Base-by-base conservation (phyloP, 2,888 invertebrate genomes). In the Timema podura region DNA sequence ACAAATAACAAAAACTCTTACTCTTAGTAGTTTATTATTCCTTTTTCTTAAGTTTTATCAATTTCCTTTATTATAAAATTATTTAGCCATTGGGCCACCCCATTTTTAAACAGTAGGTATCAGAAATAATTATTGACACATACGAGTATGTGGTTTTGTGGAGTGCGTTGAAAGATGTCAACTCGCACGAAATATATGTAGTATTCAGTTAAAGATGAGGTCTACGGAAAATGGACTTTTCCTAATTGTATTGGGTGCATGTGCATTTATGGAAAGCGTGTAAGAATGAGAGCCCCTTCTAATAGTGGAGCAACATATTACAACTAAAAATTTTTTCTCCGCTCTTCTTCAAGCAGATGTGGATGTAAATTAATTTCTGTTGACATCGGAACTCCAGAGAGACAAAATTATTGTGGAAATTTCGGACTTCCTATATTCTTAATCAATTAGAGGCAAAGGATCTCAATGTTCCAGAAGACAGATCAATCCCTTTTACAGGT, bases 201-300 rank as follows among this genome's bases (percentile, higher is more conserved):
- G 59, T 44, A 44, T 10, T 59, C 59, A 16, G 59, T 59, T 8
- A 44, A 16, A 16, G 59, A 59, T 6, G 44, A 59, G 10, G 16
- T 5, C 30, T 15, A 5, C 15, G 30, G 44, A 8, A 59, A 59
- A 59, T 59, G 59, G 59, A 59, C 16, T 11, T 59, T 59, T 16
- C 59, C 59, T 6, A 59, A 59, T 44, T 59, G 59, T 59, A 44
- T 59, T 5, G 59, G 59, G n/a, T n/a, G n/a, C n/a, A n/a, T n/a
- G 15, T 10, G 6, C 11, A n/a, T 59, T 16, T 16, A 59, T 5
- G 59, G 59, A 5, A 59, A 16, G 44, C 59, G 11, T 44, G 11
- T 59, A 5, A 6, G 59, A 6, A 59, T 59, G 8, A 59, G 44
- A 16, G 16, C 30, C 44, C 59, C 59, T n/a, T 11, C 59, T 8